phyloP scores from a whole-genome alignment of 2,888 invertebrate species.

The Mystacides longicornis region DNA sequence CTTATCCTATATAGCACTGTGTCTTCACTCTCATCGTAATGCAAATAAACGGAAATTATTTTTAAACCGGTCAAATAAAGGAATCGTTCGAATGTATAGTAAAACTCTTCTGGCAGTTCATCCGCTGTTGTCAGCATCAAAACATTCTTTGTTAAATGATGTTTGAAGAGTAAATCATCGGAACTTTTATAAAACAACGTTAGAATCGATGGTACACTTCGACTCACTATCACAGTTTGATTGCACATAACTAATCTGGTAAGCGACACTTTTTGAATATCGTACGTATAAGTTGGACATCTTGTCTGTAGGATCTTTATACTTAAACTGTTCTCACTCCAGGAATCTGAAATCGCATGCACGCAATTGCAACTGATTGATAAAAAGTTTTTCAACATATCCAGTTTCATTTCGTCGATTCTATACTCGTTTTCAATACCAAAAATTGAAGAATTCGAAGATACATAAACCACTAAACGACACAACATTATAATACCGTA shows the following conservation, averaged over 20 bases:
- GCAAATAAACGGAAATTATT: background rate
- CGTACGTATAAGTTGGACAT: background rate
- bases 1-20: background rate
- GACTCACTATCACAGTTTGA: background rate
- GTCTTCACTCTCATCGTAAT: background rate
- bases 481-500: too few species aligned
- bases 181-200: background rate
- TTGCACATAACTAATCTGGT: background rate
- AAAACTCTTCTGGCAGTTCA: background rate
- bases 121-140: background rate
- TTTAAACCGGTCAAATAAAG: background rate
- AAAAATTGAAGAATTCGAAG: too few species aligned
- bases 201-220: background rate
- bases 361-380: background rate
- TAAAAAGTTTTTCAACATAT: background rate
- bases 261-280: background rate
- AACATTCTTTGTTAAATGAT: background rate
- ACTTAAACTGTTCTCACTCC: background rate
- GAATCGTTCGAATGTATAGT: background rate
- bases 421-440: too few species aligned
- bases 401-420: background rate
- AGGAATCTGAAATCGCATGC: background rate
- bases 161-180: background rate
- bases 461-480: too few species aligned
- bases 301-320: background rate